Evolutionary conservation across 1,140 invertebrate species (phyloP).

Genomic region (Micrasema longulum): DNA sequence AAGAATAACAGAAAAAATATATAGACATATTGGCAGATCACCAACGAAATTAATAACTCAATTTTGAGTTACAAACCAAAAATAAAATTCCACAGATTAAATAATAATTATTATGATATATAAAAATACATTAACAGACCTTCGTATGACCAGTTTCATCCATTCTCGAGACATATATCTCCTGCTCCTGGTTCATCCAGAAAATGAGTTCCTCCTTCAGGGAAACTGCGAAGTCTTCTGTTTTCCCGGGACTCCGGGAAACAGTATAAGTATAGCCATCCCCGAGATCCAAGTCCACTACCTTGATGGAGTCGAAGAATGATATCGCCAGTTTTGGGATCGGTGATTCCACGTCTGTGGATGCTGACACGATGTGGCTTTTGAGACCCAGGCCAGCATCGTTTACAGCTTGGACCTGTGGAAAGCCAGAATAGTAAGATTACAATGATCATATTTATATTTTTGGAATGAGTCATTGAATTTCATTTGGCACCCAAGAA

Average conservation of each 20-base stretch:
- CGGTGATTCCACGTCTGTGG: conserved; percentile 77
- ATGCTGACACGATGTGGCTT: conserved; percentile 72
- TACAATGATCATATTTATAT: too few relatives aligned
- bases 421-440: too few relatives aligned
- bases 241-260: conserved; percentile 71
- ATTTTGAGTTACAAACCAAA: too few relatives aligned
- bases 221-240: conserved; percentile 73
- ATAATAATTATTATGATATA: too few relatives aligned
- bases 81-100: too few relatives aligned
- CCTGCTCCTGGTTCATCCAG: conserved; percentile 86
- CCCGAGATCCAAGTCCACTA: conserved; percentile 72
- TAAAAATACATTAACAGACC: too few relatives aligned
- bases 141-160: conserved; percentile 67
- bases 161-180: conserved; percentile 76
- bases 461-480: too few relatives aligned
- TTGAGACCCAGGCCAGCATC: conserved; percentile 78
- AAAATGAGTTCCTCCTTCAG: conserved; percentile 80
- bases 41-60: too few relatives aligned
- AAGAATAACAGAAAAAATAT: too few relatives aligned
- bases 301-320: conserved; percentile 76
- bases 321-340: conserved; percentile 83
- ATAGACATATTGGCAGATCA: too few relatives aligned
- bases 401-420: conserved; percentile 82
- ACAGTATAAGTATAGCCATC: conserved; percentile 66
- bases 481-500: too few relatives aligned